A percentile compares a stretch with the other conserved stretches of the same genome.
Evolutionary conservation across 2,113 vertebrate species (phyloP).

Genomic region (Clarias macrocephalus): DNA sequence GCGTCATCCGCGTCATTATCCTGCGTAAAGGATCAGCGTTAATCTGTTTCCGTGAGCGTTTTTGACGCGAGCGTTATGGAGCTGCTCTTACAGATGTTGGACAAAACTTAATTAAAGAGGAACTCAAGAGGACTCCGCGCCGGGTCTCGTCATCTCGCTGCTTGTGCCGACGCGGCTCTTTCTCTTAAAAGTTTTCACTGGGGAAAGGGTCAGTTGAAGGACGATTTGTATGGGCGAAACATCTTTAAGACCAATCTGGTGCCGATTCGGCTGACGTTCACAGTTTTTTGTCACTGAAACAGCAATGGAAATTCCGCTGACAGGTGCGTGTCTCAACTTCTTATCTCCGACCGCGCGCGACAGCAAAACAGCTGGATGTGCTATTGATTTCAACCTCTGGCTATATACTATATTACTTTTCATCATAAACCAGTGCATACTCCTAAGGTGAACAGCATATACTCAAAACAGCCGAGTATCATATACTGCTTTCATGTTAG

Average conservation of each 20-base stretch:
- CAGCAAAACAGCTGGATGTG: not conserved
- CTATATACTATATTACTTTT: not conserved
- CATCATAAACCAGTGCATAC: not conserved
- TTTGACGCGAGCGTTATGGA: not conserved
- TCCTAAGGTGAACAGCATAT: not conserved
- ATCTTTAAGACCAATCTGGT: not conserved
- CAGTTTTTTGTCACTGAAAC: not conserved
- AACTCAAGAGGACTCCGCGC: not conserved
- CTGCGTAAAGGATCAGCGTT: not conserved
- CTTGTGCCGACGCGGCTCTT: not conserved
- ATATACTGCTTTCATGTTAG: not conserved
- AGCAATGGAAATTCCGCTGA: constrained; percentile 23
- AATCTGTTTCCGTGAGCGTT: not conserved
- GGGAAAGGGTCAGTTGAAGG: not conserved
- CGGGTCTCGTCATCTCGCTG: not conserved
- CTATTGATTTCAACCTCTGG: not conserved
- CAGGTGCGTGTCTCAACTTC: constrained; percentile 30
- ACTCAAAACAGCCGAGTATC: not conserved
- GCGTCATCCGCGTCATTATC: not conserved
- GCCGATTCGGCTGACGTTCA: not conserved
- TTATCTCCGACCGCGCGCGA: not conserved
- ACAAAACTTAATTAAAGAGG: not conserved
- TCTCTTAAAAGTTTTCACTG: not conserved
- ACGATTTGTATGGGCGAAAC: not conserved
- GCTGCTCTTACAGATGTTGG: not conserved